Evolutionary conservation across 1,140 invertebrate genomes (phyloP).

Genomic region (Cherax quadricarinatus): DNA sequence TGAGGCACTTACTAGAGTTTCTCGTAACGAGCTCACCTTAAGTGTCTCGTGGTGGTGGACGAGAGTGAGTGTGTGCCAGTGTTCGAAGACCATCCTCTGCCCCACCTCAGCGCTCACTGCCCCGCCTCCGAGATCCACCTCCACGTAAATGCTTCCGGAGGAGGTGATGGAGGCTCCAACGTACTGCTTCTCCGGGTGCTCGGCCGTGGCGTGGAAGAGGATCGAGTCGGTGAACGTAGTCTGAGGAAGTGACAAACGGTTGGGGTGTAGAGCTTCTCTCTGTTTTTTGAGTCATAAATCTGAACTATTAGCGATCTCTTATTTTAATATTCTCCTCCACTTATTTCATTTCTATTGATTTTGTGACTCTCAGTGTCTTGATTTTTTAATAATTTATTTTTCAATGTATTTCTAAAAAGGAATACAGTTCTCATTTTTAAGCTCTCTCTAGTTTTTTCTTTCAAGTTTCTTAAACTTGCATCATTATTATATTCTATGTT

Average conservation of each 20-base stretch:
- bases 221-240: slow-evolving; percentile 51
- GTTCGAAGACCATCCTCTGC: background rate
- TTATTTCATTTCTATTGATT: too few relatives aligned
- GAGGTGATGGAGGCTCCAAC: slow-evolving; percentile 21
- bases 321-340: too few relatives aligned
- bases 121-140: slow-evolving; percentile 51
- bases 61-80: slow-evolving; percentile 36
- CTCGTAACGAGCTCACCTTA: background rate
- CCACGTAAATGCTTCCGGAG: slow-evolving; percentile 40
- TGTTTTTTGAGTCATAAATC: background rate
- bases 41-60: slow-evolving; percentile 52
- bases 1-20: too few relatives aligned
- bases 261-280: background rate
- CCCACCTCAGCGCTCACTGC: slow-evolving; percentile 15
- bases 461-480: too few relatives aligned
- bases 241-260: background rate
- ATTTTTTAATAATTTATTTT: too few relatives aligned
- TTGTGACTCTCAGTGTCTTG: too few relatives aligned
- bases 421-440: too few relatives aligned
- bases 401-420: too few relatives aligned
- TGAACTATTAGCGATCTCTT: background rate
- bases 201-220: slow-evolving; percentile 50
- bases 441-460: too few relatives aligned
- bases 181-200: slow-evolving; percentile 61
- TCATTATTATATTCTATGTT: too few relatives aligned